These are phyloP conservation scores for Ryuthela nishihirai DNA, from an alignment of 2,888 invertebrate genomes.

Conservation along the genomic window DNA sequence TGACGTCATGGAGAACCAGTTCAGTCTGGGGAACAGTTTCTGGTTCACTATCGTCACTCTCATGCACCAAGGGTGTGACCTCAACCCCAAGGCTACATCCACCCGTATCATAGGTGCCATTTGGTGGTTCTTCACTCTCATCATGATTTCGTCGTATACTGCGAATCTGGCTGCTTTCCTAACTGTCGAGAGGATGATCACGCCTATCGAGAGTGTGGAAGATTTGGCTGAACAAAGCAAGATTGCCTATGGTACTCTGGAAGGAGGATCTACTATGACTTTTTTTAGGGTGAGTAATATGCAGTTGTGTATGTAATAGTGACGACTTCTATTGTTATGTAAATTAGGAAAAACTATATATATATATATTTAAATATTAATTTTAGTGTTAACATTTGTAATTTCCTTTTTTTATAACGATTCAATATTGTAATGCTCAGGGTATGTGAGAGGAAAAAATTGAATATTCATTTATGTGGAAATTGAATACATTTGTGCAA, in stretches of 20 bases:
- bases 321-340: too few species aligned
- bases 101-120: slow-evolving; percentile 94
- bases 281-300: slow-evolving; percentile 85
- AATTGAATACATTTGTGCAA: too few species aligned
- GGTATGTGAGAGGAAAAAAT: too few species aligned
- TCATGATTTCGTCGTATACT: slow-evolving; percentile 97
- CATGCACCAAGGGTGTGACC: slow-evolving; percentile 86
- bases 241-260: slow-evolving; percentile 89
- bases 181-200: slow-evolving; percentile 92
- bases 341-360: too few species aligned
- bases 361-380: too few species aligned
- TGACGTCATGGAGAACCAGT: slow-evolving; percentile 84
- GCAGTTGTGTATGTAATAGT: too few species aligned
- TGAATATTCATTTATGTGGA: too few species aligned
- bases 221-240: slow-evolving; percentile 91
- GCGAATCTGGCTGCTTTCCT: slow-evolving; percentile 96
- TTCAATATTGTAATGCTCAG: too few species aligned
- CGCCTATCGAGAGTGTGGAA: slow-evolving; percentile 92
- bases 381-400: too few species aligned
- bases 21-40: slow-evolving; percentile 80
- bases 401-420: too few species aligned
- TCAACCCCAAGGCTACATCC: slow-evolving; percentile 72
- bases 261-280: slow-evolving; percentile 93
- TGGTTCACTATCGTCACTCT: slow-evolving; percentile 64
- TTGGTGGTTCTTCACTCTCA: slow-evolving; percentile 99